Conservation (phyloP, 2,888 invertebrate genomes). For the Xanthia togata region DNA sequence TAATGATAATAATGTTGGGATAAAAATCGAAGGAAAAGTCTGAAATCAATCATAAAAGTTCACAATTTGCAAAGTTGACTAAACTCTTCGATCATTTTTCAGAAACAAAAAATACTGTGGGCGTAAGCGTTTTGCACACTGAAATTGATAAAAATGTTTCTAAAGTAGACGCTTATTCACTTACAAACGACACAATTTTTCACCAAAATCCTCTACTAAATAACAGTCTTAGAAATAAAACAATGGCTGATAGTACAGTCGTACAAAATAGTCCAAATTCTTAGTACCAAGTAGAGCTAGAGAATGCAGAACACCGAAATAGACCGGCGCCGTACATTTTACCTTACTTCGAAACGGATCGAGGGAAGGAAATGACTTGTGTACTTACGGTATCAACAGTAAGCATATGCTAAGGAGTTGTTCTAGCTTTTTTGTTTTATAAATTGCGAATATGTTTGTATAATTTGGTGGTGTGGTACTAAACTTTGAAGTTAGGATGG, state of each 20-base stretch:
- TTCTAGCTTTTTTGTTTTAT: slow-evolving; percentile 41
- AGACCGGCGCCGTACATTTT: slow-evolving; percentile 48
- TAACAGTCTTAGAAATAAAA: slow-evolving; percentile 24
- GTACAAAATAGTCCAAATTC: slow-evolving; percentile 46
- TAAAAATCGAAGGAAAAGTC: slow-evolving; percentile 10
- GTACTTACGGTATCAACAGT: slow-evolving; percentile 62
- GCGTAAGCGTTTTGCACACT: slow-evolving; percentile 12
- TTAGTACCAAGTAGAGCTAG: slow-evolving; percentile 25
- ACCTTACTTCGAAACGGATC: slow-evolving; percentile 56
- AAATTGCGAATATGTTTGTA: slow-evolving; percentile 32
- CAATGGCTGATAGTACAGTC: slow-evolving; percentile 1
- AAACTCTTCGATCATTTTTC: slow-evolving; percentile 38
- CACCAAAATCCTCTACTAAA: background rate
- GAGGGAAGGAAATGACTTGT: slow-evolving; percentile 68
- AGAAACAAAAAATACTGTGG: slow-evolving; percentile 10
- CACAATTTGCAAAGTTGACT: slow-evolving; percentile 36
- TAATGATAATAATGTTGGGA: slow-evolving; percentile 21
- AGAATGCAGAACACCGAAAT: slow-evolving; percentile 57
- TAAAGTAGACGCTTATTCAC: background rate
- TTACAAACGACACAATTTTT: slow-evolving; percentile 15
- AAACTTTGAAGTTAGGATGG: background rate
- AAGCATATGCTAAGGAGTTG: slow-evolving; percentile 54
- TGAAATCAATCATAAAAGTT: slow-evolving; percentile 48
- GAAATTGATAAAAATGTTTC: slow-evolving; percentile 9
- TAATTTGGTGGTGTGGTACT: slow-evolving; percentile 5